A percentile compares a stretch with the other conserved stretches of the same genome.
Conservation (phyloP, 2,797 vertebrate species). For the Melanotaenia parkinsoni region DNA sequence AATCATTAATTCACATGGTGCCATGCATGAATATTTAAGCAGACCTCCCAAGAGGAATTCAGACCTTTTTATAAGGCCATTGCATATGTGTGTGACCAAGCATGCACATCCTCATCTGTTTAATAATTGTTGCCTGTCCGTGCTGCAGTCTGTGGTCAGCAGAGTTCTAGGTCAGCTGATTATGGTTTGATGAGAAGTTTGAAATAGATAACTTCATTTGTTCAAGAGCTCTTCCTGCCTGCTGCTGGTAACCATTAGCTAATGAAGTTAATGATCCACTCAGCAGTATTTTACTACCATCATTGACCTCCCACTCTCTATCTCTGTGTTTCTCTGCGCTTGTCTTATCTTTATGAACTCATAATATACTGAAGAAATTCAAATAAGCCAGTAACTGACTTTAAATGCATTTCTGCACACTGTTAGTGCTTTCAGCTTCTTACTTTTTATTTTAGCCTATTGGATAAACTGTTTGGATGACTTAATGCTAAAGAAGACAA, state of each 20-base stretch:
- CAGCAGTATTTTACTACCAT: conserved; percentile 59
- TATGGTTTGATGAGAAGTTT: conserved; percentile 55
- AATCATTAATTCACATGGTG: conserved; percentile 40
- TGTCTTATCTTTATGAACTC: conserved; percentile 22
- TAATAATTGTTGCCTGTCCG: conserved; percentile 26
- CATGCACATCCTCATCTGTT: not conserved
- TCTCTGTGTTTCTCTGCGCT: conserved; percentile 11
- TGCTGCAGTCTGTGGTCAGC: conserved; percentile 32
- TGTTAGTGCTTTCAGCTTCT: not conserved
- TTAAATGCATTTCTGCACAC: not conserved
- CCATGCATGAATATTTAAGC: conserved; percentile 36
- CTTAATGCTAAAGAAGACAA: not conserved
- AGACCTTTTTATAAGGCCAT: conserved; percentile 12
- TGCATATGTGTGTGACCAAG: not conserved
- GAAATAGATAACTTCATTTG: conserved; percentile 58
- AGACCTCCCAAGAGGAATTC: conserved; percentile 7
- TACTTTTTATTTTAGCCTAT: not conserved
- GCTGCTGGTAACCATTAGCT: conserved; percentile 76
- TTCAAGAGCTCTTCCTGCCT: conserved; percentile 13
- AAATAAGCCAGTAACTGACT: conserved; percentile 8
- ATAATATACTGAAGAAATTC: conserved; percentile 4
- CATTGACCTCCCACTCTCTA: conserved; percentile 43
- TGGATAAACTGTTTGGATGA: not conserved
- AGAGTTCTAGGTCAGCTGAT: conserved; percentile 50
- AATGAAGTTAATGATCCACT: conserved; percentile 78